These are phyloP conservation scores for Melangyna quadrimaculata DNA, from an alignment of 2,888 invertebrate species.

Conservation along the genomic window DNA sequence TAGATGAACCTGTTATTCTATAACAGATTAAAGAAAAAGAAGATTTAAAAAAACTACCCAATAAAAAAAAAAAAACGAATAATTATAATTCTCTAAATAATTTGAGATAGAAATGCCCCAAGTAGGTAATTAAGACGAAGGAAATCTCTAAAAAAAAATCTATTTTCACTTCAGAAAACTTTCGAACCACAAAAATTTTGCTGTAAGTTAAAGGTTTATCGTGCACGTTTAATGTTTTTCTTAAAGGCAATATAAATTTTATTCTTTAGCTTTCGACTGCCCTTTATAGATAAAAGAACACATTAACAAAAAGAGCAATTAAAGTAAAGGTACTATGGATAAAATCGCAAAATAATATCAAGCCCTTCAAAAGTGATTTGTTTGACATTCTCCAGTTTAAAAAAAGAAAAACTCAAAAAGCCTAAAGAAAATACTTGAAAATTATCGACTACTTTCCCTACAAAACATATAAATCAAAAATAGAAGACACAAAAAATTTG, in stretches of 20 bases:
- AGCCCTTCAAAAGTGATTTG: background rate
- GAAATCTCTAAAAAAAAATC: no score
- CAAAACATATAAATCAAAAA: background rate
- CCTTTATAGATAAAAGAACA: background rate
- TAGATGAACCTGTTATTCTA: no score
- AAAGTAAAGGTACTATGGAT: background rate
- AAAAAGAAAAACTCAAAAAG: background rate
- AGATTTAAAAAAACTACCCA: no score
- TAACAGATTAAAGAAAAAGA: no score
- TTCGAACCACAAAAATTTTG: no score
- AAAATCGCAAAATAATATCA: background rate
- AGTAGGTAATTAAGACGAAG: no score
- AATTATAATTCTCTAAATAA: no score
- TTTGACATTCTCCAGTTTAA: background rate
- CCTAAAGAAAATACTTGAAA: background rate
- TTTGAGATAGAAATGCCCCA: no score
- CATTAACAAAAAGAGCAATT: background rate
- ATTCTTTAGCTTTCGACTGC: background rate
- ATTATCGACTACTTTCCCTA: background rate
- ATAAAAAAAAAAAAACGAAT: no score
- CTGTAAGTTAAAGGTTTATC: background rate
- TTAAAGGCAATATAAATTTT: no score
- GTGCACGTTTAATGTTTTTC: no score
- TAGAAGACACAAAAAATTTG: background rate
- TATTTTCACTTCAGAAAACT: no score